A percentile compares a stretch with the other conserved stretches of the same genome.
phyloP scores from a whole-genome alignment of 2,113 vertebrate species.

The Myotis davidii region DNA sequence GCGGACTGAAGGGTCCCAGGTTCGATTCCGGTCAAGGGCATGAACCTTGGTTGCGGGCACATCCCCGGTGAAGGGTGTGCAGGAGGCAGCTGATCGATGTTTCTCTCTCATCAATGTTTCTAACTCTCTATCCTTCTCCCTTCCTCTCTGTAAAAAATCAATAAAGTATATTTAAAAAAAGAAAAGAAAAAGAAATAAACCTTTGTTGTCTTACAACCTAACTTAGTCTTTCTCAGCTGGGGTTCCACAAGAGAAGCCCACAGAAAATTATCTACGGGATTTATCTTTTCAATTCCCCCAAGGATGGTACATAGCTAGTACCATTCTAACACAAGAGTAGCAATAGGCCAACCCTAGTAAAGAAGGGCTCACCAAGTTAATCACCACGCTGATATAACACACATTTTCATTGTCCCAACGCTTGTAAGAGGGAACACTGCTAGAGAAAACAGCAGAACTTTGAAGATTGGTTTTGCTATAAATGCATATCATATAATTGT shows the following conservation, averaged over 20 bases:
- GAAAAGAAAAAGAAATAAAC: slow-evolving; percentile 5
- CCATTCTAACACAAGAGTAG: not conserved
- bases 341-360: not conserved
- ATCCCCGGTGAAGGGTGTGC: too few species aligned
- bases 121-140: too few species aligned
- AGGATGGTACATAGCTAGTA: not conserved
- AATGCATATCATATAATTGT: not conserved
- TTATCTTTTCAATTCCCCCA: slow-evolving; percentile 14
- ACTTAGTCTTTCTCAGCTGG: not conserved
- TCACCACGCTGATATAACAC: not conserved
- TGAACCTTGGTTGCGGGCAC: too few species aligned
- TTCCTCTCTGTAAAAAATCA: too few species aligned
- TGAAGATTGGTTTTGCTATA: slow-evolving; percentile 23
- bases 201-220: not conserved
- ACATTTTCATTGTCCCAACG: not conserved
- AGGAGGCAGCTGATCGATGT: too few species aligned
- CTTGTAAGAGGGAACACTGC: not conserved
- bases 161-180: too few species aligned
- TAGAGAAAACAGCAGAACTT: slow-evolving; percentile 3
- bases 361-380: not conserved
- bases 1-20: too few species aligned
- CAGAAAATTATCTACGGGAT: slow-evolving; percentile 11
- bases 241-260: not conserved
- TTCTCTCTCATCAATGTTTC: too few species aligned
- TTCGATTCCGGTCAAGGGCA: too few species aligned